Conservation (phyloP, 2,797 vertebrate genomes). For the Anableps anableps region DNA sequence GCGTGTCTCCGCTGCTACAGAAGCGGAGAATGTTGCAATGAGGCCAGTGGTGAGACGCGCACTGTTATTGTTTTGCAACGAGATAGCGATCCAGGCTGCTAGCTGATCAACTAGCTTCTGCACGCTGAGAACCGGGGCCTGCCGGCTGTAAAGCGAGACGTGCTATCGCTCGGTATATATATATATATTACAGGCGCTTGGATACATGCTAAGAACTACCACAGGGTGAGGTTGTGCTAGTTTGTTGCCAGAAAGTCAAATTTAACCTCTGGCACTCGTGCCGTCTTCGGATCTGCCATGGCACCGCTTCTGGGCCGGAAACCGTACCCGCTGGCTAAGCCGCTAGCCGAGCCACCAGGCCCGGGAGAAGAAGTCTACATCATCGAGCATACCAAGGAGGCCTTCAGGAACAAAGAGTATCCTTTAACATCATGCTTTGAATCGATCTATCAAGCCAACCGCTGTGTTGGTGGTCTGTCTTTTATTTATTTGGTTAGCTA, state of each 20-base stretch:
- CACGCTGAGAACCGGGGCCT: slow-evolving; percentile 72
- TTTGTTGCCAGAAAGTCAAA: slow-evolving; percentile 24
- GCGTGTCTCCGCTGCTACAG: slow-evolving; percentile 38
- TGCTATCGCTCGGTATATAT: slow-evolving; percentile 30
- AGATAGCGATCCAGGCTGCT: slow-evolving; percentile 57
- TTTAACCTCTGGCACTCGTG: slow-evolving; percentile 41
- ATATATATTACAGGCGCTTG: slow-evolving; percentile 31
- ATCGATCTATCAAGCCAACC: neutral
- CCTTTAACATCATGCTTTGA: slow-evolving; percentile 68
- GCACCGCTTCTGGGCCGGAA: slow-evolving; percentile 96
- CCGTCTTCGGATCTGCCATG: slow-evolving; percentile 78
- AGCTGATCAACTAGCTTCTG: slow-evolving; percentile 69
- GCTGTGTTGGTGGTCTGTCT: neutral
- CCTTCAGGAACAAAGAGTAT: slow-evolving; percentile 99
- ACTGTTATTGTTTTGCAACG: slow-evolving; percentile 81
- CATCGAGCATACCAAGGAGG: slow-evolving; percentile 94
- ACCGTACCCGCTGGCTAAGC: slow-evolving; percentile 93
- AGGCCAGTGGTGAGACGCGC: slow-evolving; percentile 57
- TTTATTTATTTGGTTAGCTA: neutral
- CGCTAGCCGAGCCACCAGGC: slow-evolving; percentile 85
- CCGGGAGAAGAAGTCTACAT: slow-evolving; percentile 87
- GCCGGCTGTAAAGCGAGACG: slow-evolving; percentile 68
- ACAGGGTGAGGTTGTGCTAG: slow-evolving; percentile 20
- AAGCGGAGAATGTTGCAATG: slow-evolving; percentile 65
- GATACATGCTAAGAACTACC: slow-evolving; percentile 63